These are phyloP conservation scores for Zoanthus sociatus DNA, from an alignment of 92 coral and sea anemone species.

Conservation along the genomic window DNA sequence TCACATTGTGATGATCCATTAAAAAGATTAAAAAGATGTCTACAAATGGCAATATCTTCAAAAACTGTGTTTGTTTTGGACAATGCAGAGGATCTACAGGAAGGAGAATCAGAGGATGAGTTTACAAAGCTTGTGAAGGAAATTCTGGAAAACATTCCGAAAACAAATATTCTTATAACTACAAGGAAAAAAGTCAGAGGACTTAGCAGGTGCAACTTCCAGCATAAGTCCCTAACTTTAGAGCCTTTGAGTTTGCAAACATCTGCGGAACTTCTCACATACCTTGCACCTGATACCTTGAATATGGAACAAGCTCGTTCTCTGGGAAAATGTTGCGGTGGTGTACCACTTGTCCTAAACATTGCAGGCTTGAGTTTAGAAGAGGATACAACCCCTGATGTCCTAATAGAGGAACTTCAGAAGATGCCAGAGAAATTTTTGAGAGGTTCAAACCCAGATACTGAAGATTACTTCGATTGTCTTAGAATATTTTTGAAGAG, in stretches of 20 bases:
- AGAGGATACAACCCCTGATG: constrained; percentile 25
- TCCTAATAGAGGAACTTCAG: constrained; percentile 53
- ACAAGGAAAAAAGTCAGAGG: constrained; percentile 52
- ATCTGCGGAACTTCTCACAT: constrained; percentile 1
- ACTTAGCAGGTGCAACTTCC: not conserved
- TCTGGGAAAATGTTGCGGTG: constrained; percentile 67
- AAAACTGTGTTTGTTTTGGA: constrained; percentile 72
- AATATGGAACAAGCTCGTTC: constrained; percentile 22
- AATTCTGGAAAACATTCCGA: constrained; percentile 52
- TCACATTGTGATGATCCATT: constrained; percentile 51
- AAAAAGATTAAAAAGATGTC: constrained; percentile 31
- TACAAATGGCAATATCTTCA: not conserved
- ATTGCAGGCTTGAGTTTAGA: constrained; percentile 55
- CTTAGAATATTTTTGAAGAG: constrained; percentile 64
- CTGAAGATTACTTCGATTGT: constrained; percentile 3
- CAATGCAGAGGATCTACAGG: constrained; percentile 83
- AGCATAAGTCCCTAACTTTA: not conserved
- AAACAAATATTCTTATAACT: constrained; percentile 60
- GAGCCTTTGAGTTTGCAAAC: not conserved
- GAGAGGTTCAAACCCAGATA: constrained; percentile 36
- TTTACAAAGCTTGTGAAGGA: constrained; percentile 59
- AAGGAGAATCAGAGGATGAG: not conserved
- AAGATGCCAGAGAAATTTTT: constrained; percentile 48
- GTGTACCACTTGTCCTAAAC: constrained; percentile 73
- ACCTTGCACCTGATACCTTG: not conserved